Evolutionary conservation across 1,140 invertebrate species (phyloP).

Genomic region (Ips nitidus): DNA sequence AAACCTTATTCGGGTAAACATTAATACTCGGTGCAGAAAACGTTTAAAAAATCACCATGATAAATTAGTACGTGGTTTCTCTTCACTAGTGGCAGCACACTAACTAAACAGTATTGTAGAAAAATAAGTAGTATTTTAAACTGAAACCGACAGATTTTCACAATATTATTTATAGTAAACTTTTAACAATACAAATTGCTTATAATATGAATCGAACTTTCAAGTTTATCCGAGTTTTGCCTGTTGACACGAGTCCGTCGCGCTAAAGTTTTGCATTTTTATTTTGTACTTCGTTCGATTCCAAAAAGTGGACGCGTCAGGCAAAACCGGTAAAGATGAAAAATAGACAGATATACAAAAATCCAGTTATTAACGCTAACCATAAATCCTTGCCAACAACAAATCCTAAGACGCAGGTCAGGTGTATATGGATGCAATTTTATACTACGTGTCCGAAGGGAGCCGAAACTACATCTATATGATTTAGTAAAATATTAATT

Average conservation of each 20-base stretch:
- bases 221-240: not conserved
- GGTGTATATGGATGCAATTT: slow-evolving; percentile 10
- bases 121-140: slow-evolving; percentile 21
- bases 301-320: not conserved
- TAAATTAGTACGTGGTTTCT: not conserved
- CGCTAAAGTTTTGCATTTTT: too few relatives aligned
- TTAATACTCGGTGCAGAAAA: slow-evolving; percentile 11
- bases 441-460: slow-evolving; percentile 13
- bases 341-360: slow-evolving; percentile 30
- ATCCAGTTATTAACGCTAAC: slow-evolving; percentile 23
- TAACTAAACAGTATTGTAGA: slow-evolving; percentile 19
- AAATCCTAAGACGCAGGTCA: slow-evolving; percentile 31
- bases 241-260: too few relatives aligned
- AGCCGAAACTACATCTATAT: slow-evolving; percentile 5
- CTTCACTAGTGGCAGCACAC: slow-evolving; percentile 11
- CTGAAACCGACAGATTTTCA: slow-evolving; percentile 1
- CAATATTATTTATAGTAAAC: slow-evolving; percentile 17
- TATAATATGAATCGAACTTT: slow-evolving; percentile 12
- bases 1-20: slow-evolving; percentile 8
- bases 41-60: slow-evolving; percentile 5
- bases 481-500: slow-evolving; percentile 5
- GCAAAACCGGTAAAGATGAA: not conserved
- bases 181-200: slow-evolving; percentile 29
- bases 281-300: not conserved
- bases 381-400: slow-evolving; percentile 23